Evolutionary conservation across 2,113 vertebrate genomes (phyloP).

Genomic region (Protomyctophum bolini): DNA sequence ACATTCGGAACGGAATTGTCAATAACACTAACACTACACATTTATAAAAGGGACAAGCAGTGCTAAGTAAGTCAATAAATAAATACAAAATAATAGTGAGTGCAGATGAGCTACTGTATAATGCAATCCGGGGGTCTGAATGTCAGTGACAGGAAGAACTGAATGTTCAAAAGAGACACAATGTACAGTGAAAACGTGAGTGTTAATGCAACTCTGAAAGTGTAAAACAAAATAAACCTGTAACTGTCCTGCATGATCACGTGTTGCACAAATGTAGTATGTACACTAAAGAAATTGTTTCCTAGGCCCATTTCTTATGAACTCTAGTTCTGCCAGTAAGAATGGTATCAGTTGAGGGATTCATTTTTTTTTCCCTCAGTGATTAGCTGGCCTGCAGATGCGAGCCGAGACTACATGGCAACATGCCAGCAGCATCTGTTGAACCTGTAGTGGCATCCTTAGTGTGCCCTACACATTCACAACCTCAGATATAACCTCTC

Average conservation of each 20-base stretch:
- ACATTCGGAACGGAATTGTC: conserved; percentile 69
- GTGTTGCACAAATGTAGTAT: no score
- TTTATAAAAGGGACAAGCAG: conserved; percentile 66
- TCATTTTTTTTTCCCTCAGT: conserved; percentile 2
- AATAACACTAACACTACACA: conserved; percentile 77
- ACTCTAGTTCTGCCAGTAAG: neutral
- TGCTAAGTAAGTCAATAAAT: conserved; percentile 82
- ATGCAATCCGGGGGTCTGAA: conserved; percentile 45
- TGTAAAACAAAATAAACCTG: no score
- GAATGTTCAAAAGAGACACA: neutral
- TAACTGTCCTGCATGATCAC: no score
- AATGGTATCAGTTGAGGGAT: conserved; percentile 10
- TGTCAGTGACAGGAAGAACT: neutral
- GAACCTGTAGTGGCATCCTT: conserved; percentile 23
- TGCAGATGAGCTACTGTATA: conserved; percentile 69
- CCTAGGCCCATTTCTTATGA: no score
- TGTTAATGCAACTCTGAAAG: no score
- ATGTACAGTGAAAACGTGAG: no score
- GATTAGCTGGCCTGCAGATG: conserved; percentile 30
- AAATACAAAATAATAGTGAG: conserved; percentile 67
- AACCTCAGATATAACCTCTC: conserved; percentile 54
- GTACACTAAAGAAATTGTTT: no score
- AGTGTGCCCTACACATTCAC: conserved; percentile 22
- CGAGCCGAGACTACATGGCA: conserved; percentile 33
- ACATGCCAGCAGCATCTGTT: conserved; percentile 51